phyloP scores from a whole-genome alignment of 2,888 invertebrate species.

The Phorcus lineatus region DNA sequence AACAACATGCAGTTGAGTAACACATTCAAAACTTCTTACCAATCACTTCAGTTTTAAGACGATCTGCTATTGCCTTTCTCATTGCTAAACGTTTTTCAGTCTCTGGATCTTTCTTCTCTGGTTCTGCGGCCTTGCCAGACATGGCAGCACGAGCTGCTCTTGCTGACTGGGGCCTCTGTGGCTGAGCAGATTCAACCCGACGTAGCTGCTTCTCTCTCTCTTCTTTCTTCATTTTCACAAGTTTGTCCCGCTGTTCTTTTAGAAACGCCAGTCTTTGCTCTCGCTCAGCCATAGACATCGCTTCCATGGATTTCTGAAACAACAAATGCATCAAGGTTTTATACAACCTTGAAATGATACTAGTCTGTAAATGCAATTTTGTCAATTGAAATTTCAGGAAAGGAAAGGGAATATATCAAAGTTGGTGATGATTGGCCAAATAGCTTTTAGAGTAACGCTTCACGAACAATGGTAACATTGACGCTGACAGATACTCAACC shows the following conservation, averaged over 20 bases:
- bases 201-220: slow-evolving; percentile 87
- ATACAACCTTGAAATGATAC: not conserved
- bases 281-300: slow-evolving; percentile 68
- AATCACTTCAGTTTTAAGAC: slow-evolving; percentile 90
- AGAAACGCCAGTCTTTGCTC: slow-evolving; percentile 86
- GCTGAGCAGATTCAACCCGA: slow-evolving; percentile 79
- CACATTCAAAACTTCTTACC: slow-evolving; percentile 75
- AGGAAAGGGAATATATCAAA: too few relatives aligned
- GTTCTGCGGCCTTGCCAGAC: slow-evolving; percentile 31
- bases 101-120: slow-evolving; percentile 52
- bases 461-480: too few relatives aligned
- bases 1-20: not conserved
- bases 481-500: too few relatives aligned
- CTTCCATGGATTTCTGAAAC: slow-evolving; percentile 63
- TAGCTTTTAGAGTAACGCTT: too few relatives aligned
- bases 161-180: slow-evolving; percentile 83
- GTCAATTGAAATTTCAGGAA: not conserved
- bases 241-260: slow-evolving; percentile 91
- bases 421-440: too few relatives aligned
- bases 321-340: not conserved
- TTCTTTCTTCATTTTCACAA: slow-evolving; percentile 91
- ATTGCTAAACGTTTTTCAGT: slow-evolving; percentile 83
- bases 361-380: not conserved
- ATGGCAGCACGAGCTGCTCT: slow-evolving; percentile 84
- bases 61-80: slow-evolving; percentile 88